Percentiles rank a stretch among this genome's conserved stretches.
phyloP scores from a whole-genome alignment of 1,140 invertebrate genomes.

The Drosophila erecta region DNA sequence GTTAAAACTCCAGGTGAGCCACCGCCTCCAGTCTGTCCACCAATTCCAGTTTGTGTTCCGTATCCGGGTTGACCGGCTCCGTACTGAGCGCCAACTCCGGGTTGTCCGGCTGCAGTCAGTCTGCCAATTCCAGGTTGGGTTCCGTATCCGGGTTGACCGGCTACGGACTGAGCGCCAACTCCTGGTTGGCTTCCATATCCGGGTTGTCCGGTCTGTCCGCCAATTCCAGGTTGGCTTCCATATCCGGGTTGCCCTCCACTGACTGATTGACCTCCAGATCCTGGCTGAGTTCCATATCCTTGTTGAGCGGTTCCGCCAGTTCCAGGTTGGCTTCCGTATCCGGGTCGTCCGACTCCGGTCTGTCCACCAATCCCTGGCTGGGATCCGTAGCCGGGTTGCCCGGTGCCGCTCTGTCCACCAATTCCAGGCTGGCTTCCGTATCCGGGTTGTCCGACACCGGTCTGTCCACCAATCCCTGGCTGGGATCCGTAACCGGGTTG shows the following conservation, averaged over 20 bases:
- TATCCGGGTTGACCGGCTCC: not conserved
- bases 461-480: not conserved
- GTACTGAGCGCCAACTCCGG: not conserved
- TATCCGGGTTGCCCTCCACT: slow-evolving; percentile 11
- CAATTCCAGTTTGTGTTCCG: slow-evolving; percentile 6
- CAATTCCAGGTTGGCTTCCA: slow-evolving; percentile 10
- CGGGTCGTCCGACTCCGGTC: slow-evolving; percentile 14
- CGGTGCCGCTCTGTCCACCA: not conserved
- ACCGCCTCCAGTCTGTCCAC: not conserved
- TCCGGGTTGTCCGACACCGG: not conserved
- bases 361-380: slow-evolving; percentile 15
- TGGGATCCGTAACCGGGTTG: not conserved
- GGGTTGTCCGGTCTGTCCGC: not conserved
- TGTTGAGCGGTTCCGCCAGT: slow-evolving; percentile 5
- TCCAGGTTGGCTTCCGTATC: slow-evolving; percentile 21
- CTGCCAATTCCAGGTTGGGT: not conserved
- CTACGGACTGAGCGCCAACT: too few species aligned
- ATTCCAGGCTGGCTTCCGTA: slow-evolving; percentile 5
- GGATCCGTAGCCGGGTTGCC: not conserved
- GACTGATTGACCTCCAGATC: not conserved
- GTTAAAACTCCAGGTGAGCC: too few species aligned
- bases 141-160: not conserved
- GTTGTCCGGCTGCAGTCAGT: too few species aligned
- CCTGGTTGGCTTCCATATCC: not conserved
- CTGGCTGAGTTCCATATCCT: slow-evolving; percentile 19